phyloP scores from a whole-genome alignment of 2,888 invertebrate species.

The Leucophenga maculata region DNA sequence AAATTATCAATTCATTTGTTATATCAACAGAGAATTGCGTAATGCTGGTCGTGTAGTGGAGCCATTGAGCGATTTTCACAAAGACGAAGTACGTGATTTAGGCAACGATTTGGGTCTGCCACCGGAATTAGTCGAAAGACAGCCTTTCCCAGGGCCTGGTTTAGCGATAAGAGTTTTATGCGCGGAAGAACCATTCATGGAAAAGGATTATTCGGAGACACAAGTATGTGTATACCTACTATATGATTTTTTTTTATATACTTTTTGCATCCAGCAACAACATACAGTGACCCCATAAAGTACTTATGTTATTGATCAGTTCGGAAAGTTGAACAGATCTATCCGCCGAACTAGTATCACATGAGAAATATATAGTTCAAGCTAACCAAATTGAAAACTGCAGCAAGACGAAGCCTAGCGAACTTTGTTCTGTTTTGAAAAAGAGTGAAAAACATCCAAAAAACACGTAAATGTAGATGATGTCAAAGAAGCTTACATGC shows the following conservation, averaged over 20 bases:
- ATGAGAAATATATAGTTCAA: too few relatives aligned
- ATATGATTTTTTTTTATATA: not conserved
- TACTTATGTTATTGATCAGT: too few relatives aligned
- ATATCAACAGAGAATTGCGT: slow-evolving; percentile 75
- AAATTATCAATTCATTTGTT: not conserved
- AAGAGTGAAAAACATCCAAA: too few relatives aligned
- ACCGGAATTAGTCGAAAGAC: slow-evolving; percentile 88
- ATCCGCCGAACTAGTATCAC: too few relatives aligned
- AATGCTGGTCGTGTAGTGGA: slow-evolving; percentile 92
- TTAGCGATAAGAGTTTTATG: slow-evolving; percentile 96
- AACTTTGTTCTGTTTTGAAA: too few relatives aligned
- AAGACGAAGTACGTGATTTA: slow-evolving; percentile 93
- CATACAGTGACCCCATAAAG: not conserved
- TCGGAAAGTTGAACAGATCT: too few relatives aligned
- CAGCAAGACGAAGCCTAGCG: too few relatives aligned
- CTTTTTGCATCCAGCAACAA: not conserved
- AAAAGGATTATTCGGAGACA: slow-evolving; percentile 95
- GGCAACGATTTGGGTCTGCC: slow-evolving; percentile 94
- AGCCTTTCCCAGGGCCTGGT: slow-evolving; percentile 99
- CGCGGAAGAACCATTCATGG: slow-evolving; percentile 94
- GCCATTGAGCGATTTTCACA: slow-evolving; percentile 99
- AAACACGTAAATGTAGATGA: too few relatives aligned
- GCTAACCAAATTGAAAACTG: too few relatives aligned
- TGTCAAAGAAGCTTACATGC: too few relatives aligned
- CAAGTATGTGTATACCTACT: slow-evolving; percentile 75